Evolutionary conservation across 2,888 invertebrate species (phyloP), one percentile per base, ranked within the genome.

Genomic region (Ischnus inquisitorius): DNA sequence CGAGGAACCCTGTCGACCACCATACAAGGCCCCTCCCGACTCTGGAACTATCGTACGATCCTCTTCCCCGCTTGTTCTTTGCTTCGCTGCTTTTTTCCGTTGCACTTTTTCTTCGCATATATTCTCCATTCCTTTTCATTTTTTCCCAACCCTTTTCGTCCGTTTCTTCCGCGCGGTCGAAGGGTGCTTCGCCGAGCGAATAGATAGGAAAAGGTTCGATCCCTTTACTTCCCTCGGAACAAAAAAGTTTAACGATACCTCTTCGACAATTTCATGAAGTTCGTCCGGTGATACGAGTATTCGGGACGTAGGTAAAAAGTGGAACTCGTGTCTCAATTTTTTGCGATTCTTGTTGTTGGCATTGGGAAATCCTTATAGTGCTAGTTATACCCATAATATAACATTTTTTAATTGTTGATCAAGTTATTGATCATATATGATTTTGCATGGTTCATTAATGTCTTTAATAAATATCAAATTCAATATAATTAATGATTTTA

Each of bases 51-150:
- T 65, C 64, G 10, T 22, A 39, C 34, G 48, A 71, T 48, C 78
- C 69, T 71, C 57, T 69, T 51, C 57, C 46, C 22, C 60, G 43
- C 64, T 75, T 28, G 48, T n/a, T 51, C 48, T n/a, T 64, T 64
- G 12, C 28, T 57, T 67, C 62, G 71, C 43, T 69, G 64, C 10
- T 19, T 43, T 69, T 6, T 51, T 19, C 67, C 43, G 5, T 25
- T 14, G 16, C 16, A 10, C 60, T 19, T 41, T 62, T 79, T 65
- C 69, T 77, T 82, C 79, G 77, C 22, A 71, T 65, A 74, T 79
- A 68, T 77, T 78, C 74, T 65, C 72, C 84, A 65, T 80, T 82
- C 82, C 79, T 79, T 64, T 74, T 19, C 62, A 64, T 71, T 72
- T 74, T 71, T 69, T 46, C 64, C n/a, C n/a, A n/a, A n/a, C n/a